These are phyloP conservation scores for Pteronotus mesoamericanus DNA, from an alignment of 2,797 vertebrate species.

Conservation along the genomic window DNA sequence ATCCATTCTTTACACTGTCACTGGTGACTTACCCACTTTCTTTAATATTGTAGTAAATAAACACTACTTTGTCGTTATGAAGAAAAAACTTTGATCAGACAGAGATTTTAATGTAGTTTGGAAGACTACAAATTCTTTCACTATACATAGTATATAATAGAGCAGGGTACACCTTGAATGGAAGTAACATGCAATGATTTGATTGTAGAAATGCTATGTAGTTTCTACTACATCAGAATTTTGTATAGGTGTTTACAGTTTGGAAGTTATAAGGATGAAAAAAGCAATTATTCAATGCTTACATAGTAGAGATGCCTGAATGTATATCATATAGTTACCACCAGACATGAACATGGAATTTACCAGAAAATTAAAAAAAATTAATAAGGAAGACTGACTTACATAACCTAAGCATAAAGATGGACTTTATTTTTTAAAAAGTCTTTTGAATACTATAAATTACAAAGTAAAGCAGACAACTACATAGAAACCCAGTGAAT, in stretches of 20 bases:
- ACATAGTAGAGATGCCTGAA: not conserved
- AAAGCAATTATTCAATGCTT: not conserved
- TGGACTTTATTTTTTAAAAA: constrained; percentile 77
- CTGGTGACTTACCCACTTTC: not conserved
- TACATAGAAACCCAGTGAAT: constrained; percentile 62
- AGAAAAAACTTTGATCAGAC: not conserved
- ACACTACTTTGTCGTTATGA: not conserved
- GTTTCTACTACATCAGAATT: not conserved
- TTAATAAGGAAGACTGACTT: constrained; percentile 18
- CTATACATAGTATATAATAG: not conserved
- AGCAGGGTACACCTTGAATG: not conserved
- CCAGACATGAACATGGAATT: not conserved
- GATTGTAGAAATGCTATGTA: not conserved
- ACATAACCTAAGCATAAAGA: constrained; percentile 69
- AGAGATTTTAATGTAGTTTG: not conserved
- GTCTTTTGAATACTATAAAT: constrained; percentile 64
- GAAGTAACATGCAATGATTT: not conserved
- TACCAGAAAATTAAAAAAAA: not conserved
- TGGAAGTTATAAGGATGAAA: not conserved
- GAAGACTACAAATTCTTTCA: not conserved
- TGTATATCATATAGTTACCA: not conserved
- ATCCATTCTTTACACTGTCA: not conserved
- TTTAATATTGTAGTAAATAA: not conserved
- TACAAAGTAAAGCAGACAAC: constrained; percentile 77
- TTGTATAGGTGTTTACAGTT: not conserved